A percentile compares a stretch with the other conserved stretches of the same genome.
These are phyloP conservation scores for Spicauda simplicius DNA, from an alignment of 2,888 invertebrate species.

Conservation along the genomic window DNA sequence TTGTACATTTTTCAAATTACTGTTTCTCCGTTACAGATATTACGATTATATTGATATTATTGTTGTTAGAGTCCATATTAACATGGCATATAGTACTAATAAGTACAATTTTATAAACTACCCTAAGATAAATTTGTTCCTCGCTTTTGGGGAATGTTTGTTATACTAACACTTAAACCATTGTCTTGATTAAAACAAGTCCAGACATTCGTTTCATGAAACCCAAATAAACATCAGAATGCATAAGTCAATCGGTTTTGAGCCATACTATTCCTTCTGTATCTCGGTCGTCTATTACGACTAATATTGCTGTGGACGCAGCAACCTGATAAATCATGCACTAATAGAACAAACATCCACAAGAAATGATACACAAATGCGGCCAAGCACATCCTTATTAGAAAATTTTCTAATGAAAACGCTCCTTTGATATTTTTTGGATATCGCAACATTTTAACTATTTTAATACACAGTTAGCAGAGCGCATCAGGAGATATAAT, in stretches of 20 bases:
- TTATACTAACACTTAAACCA: too few relatives aligned
- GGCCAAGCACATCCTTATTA: constrained; percentile 55
- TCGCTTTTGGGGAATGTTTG: constrained; percentile 17
- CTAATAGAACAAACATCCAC: constrained; percentile 14
- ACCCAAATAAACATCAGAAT: neutral
- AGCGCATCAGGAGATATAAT: constrained; percentile 50
- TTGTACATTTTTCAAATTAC: constrained; percentile 52
- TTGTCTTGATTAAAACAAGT: too few relatives aligned
- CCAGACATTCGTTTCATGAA: neutral
- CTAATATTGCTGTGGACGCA: neutral
- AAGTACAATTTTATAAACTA: constrained; percentile 11
- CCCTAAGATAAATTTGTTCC: neutral
- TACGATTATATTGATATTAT: constrained; percentile 34
- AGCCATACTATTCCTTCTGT: neutral
- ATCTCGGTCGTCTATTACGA: neutral
- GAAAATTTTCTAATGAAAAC: constrained; percentile 49
- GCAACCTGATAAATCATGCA: constrained; percentile 10
- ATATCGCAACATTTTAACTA: neutral
- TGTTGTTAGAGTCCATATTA: constrained; percentile 9
- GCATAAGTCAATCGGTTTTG: neutral
- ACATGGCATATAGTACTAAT: neutral
- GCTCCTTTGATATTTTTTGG: constrained; percentile 9
- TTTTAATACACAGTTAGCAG: neutral
- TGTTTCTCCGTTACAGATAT: constrained; percentile 15
- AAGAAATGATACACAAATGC: constrained; percentile 50